Evolutionary conservation across 1,140 invertebrate species (phyloP), one percentile per base, ranked within the genome.

Genomic region (Magallana angulata): DNA sequence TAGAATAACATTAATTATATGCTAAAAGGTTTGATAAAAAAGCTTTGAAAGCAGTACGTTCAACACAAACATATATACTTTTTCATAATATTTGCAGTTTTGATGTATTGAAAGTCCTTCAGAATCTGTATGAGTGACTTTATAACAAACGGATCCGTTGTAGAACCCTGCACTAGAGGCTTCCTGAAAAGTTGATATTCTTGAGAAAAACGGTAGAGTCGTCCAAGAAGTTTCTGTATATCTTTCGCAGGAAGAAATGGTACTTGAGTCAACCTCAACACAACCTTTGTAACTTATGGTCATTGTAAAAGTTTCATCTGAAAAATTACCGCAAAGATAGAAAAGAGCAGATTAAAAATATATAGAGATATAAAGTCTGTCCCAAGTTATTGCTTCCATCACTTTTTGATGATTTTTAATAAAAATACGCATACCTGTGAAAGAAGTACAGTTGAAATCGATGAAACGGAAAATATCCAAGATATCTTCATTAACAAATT

Each of bases 201-300:
- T 76, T 9, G 68, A 36, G 36, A 30, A 24, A 18, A 76, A 76
- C 1, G 68, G 24, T 8, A 76, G 68, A 12, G 24, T 9, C 68
- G 14, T 76, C 68, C 68, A 76, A 5, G 30, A 24, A 9, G 68
- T 76, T 36, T 76, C 68, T 9, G 24, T 30, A 8, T 9, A 4
- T 11, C 36, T 6, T 18, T 36, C 3, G 14, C 68, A 76, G 9
- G 68, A 76, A 30, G 68, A 48, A 30, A 30, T 5, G 36, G 36
- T 30, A 30, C 36, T 76, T 76, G 24, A 24, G 24, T 76, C 68
- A 24, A 76, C 68, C 36, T 76, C 68, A 12, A 76, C 68, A 76
- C 68, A 76, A 12, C 68, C 12, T 76, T 30, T 76, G 68, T 76
- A 76, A 9, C 24, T 30, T 12, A 76, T 30, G 4, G 68, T 30